Conservation (phyloP, 2,113 vertebrate species). For the Nicator chloris region DNA sequence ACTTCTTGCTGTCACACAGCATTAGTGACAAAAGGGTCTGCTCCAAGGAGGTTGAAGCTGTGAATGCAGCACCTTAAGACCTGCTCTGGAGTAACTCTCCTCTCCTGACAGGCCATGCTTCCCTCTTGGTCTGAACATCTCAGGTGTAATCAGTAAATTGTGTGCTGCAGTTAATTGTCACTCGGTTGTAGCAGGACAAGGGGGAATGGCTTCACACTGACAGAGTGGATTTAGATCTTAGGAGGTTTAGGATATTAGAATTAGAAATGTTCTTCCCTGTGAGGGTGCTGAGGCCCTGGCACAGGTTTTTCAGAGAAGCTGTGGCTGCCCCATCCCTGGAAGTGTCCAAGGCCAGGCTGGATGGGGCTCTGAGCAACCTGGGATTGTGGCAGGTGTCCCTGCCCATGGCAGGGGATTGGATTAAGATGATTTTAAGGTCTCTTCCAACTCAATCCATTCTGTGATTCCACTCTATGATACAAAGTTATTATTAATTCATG, state of each 20-base stretch:
- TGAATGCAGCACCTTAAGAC: background rate
- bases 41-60: background rate
- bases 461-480: background rate
- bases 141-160: background rate
- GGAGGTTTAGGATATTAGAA: background rate
- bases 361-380: background rate
- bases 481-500: background rate
- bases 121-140: background rate
- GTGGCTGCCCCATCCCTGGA: background rate
- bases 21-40: background rate
- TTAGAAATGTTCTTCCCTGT: background rate
- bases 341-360: background rate
- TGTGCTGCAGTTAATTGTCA: background rate
- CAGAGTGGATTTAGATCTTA: background rate
- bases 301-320: background rate
- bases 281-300: background rate
- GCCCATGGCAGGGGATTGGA: background rate
- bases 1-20: background rate
- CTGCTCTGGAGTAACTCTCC: background rate
- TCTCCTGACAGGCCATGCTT: background rate
- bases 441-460: background rate
- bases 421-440: background rate
- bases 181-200: background rate
- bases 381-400: background rate
- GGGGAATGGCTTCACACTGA: background rate